Percentiles rank a stretch among this genome's conserved stretches.
phyloP scores from a whole-genome alignment of 2,113 vertebrate species.

The Syrrhaptes paradoxus region DNA sequence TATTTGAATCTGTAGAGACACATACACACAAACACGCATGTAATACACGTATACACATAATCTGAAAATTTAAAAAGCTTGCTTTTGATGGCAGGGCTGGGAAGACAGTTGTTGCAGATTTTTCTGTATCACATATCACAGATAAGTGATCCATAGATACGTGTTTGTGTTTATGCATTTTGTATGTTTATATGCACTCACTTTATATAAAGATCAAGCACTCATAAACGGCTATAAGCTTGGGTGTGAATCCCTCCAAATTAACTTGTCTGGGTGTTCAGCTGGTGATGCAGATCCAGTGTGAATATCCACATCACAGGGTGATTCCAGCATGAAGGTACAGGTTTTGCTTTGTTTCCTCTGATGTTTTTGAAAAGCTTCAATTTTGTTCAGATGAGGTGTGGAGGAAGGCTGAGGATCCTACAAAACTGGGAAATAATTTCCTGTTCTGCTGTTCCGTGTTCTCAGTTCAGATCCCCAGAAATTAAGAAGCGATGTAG shows the following conservation, averaged over 20 bases:
- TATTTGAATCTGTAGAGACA: neutral
- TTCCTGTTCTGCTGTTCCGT: neutral
- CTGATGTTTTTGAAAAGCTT: neutral
- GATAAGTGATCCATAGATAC: neutral
- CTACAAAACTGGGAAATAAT: neutral
- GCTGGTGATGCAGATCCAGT: neutral
- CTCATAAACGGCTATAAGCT: neutral
- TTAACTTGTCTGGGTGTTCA: neutral
- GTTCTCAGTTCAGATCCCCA: neutral
- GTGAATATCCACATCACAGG: neutral
- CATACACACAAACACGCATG: neutral
- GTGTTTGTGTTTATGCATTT: neutral
- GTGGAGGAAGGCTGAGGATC: neutral
- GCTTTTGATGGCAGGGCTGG: neutral
- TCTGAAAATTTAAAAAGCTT: neutral
- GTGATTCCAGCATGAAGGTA: neutral
- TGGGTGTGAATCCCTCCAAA: neutral
- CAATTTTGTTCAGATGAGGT: neutral
- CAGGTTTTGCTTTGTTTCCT: neutral
- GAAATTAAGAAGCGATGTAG: neutral
- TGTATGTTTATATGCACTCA: neutral
- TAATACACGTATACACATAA: neutral
- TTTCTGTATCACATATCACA: neutral
- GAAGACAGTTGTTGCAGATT: neutral
- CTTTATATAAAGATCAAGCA: neutral